phyloP scores from a whole-genome alignment of 1,140 invertebrate genomes.

The Hyphantria cunea region DNA sequence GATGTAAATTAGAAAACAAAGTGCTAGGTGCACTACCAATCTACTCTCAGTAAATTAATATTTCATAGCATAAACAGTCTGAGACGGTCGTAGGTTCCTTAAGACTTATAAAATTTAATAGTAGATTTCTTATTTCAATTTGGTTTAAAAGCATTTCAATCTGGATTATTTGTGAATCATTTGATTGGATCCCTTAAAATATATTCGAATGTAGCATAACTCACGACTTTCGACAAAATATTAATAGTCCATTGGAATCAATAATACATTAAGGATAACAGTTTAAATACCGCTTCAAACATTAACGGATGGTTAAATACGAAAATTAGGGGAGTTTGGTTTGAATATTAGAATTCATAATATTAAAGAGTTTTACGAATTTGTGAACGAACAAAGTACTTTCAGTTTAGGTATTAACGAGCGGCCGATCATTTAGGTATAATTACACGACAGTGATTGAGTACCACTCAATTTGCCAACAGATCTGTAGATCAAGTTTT shows the following conservation, averaged over 20 bases:
- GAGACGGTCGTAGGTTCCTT: neutral
- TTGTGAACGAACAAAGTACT: constrained; percentile 19
- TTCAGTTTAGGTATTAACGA: constrained; percentile 12
- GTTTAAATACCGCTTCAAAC: constrained; percentile 3
- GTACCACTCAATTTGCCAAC: constrained; percentile 20
- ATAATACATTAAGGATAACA: too few species aligned
- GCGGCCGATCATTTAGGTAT: constrained; percentile 15
- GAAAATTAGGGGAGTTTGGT: constrained; percentile 8
- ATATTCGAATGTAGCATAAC: constrained; percentile 1
- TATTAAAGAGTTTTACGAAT: constrained; percentile 27
- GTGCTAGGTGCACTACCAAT: too few species aligned
- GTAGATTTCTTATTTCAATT: constrained; percentile 16
- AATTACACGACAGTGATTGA: constrained; percentile 26
- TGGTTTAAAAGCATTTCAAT: constrained; percentile 21
- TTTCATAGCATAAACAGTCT: too few species aligned
- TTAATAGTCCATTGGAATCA: neutral
- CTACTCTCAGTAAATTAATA: too few species aligned
- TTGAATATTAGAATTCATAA: constrained; percentile 10
- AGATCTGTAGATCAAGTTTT: constrained; percentile 11
- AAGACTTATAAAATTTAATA: constrained; percentile 12
- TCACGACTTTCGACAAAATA: neutral
- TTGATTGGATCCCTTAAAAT: constrained; percentile 18
- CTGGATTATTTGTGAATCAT: constrained; percentile 15
- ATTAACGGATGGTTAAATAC: constrained; percentile 16
- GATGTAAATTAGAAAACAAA: too few species aligned